These are phyloP conservation scores for Lethrus apterus DNA, from an alignment of 1,140 invertebrate species.

Conservation along the genomic window DNA sequence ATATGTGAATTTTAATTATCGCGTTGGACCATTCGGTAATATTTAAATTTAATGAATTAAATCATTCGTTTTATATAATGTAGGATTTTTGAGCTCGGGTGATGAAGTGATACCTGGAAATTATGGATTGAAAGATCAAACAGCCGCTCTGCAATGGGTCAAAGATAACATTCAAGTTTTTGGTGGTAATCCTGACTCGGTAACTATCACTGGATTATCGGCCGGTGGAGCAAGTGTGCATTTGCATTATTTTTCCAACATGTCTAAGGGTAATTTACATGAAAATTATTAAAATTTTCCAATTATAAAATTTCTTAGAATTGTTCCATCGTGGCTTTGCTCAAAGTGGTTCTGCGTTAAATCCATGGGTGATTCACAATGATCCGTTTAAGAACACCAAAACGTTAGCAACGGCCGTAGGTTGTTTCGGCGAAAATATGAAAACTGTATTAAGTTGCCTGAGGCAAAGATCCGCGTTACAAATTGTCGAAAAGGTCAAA, in stretches of 20 bases:
- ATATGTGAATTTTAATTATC: slow-evolving; percentile 57
- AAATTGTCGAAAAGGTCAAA: slow-evolving; percentile 8
- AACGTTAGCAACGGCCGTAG: slow-evolving; percentile 1
- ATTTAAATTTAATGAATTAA: not conserved
- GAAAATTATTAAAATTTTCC: too few relatives aligned
- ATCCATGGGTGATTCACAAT: slow-evolving; percentile 53
- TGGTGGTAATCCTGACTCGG: slow-evolving; percentile 51
- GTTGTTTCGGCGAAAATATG: slow-evolving; percentile 42
- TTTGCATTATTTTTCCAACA: slow-evolving; percentile 45
- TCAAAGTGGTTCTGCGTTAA: slow-evolving; percentile 66
- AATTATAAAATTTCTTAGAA: too few relatives aligned
- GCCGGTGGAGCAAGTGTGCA: too few relatives aligned
- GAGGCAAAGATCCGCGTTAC: slow-evolving; percentile 9
- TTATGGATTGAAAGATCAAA: slow-evolving; percentile 55
- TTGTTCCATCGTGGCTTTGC: slow-evolving; percentile 61
- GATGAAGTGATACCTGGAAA: slow-evolving; percentile 42
- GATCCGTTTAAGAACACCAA: slow-evolving; percentile 3
- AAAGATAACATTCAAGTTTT: slow-evolving; percentile 52
- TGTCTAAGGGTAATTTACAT: slow-evolving; percentile 41
- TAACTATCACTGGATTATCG: slow-evolving; percentile 42
- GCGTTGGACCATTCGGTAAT: slow-evolving; percentile 49
- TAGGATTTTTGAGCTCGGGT: slow-evolving; percentile 36
- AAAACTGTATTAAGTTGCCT: slow-evolving; percentile 49
- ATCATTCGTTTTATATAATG: not conserved
- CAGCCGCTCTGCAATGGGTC: slow-evolving; percentile 50